A percentile compares a stretch with the other conserved stretches of the same genome.
phyloP scores from a whole-genome alignment of 2,113 vertebrate genomes.

The Pionites leucogaster region DNA sequence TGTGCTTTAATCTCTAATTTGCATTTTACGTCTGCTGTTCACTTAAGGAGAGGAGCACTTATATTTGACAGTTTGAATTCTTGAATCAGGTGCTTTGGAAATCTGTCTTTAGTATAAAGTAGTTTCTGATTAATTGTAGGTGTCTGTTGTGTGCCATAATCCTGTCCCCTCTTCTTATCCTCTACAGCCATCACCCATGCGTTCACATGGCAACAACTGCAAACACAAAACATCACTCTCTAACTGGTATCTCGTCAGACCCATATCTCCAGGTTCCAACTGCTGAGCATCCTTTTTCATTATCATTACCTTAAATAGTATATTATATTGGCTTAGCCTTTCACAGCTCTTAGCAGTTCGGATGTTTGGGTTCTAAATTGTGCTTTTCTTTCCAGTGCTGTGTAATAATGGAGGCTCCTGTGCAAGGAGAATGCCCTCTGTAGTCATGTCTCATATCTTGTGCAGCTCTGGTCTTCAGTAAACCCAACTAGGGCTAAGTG shows the following conservation, averaged over 20 bases:
- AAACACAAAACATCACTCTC: not conserved
- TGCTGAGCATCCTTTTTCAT: not conserved
- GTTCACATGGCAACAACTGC: not conserved
- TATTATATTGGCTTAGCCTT: not conserved
- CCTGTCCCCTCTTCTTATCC: not conserved
- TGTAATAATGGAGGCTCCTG: not conserved
- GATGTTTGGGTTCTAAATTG: not conserved
- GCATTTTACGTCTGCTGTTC: not conserved
- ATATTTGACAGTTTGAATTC: not conserved
- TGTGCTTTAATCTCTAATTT: not conserved
- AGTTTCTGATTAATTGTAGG: not conserved
- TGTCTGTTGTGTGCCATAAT: not conserved
- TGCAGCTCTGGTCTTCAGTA: not conserved
- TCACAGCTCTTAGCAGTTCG: not conserved
- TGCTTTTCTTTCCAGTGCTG: not conserved
- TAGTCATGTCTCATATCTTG: not conserved
- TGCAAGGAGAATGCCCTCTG: not conserved
- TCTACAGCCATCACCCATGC: not conserved
- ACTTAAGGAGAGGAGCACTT: not conserved
- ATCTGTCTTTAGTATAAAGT: not conserved
- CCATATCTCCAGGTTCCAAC: not conserved
- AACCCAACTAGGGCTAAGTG: not conserved
- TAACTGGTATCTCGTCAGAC: not conserved
- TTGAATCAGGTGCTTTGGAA: not conserved
- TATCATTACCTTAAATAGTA: not conserved